A percentile compares a stretch with the other conserved stretches of the same genome.
phyloP scores from a whole-genome alignment of 2,888 invertebrate genomes.

The Villa cingulata region DNA sequence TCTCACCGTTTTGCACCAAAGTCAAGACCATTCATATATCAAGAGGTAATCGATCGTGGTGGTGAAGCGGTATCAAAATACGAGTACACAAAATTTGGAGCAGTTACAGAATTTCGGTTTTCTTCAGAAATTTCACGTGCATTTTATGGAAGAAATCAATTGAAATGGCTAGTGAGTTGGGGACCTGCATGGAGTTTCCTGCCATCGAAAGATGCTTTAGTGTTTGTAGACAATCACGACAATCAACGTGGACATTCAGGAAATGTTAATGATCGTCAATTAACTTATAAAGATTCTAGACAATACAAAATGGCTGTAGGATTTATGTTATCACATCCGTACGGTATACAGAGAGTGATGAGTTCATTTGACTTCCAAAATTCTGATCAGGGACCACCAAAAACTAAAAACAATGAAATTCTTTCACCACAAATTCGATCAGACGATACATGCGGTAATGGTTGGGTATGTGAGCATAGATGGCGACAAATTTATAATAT shows the following conservation, averaged over 20 bases:
- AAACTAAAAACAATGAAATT: constrained; percentile 36
- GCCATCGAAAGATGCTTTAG: constrained; percentile 45
- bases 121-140: constrained; percentile 37
- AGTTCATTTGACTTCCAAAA: constrained; percentile 59
- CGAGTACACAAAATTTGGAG: constrained; percentile 42
- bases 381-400: constrained; percentile 39
- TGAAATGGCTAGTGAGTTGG: constrained; percentile 51
- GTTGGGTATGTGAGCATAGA: constrained; percentile 69
- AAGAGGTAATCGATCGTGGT: constrained; percentile 65
- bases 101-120: constrained; percentile 64
- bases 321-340: constrained; percentile 62
- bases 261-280: constrained; percentile 42
- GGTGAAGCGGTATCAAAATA: constrained; percentile 36
- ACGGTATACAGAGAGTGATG: constrained; percentile 63
- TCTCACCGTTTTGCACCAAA: constrained; percentile 48
- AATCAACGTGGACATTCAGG: constrained; percentile 47
- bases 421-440: constrained; percentile 43
- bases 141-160: constrained; percentile 44
- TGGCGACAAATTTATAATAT: constrained; percentile 63
- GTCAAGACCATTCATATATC: constrained; percentile 54
- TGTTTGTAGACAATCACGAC: constrained; percentile 85
- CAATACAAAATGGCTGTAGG: constrained; percentile 38
- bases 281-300: constrained; percentile 30
- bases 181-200: constrained; percentile 55
- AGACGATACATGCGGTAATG: constrained; percentile 45